A percentile compares a stretch with the other conserved stretches of the same genome.
These are phyloP conservation scores for Hydrocynus forskahlii DNA, from an alignment of 2,797 vertebrate species.

Conservation along the genomic window DNA sequence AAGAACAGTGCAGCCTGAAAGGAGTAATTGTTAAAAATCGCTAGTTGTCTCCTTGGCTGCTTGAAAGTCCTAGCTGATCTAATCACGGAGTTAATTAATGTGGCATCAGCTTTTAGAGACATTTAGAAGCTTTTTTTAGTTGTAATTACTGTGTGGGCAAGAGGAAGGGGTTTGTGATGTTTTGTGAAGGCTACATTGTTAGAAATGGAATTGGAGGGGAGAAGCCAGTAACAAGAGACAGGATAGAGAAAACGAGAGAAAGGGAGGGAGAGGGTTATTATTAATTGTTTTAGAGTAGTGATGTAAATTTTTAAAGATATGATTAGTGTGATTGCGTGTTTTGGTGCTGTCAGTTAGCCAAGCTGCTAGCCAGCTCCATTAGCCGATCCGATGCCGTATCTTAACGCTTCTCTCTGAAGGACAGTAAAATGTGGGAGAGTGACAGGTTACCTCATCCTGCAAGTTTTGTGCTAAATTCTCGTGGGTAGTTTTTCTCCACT, in stretches of 20 bases:
- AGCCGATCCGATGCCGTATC: no score
- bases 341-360: no score
- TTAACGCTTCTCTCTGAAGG: no score
- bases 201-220: background rate
- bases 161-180: background rate
- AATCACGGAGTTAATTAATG: constrained; percentile 46
- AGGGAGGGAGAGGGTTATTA: background rate
- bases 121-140: constrained; percentile 30
- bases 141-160: background rate
- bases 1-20: constrained; percentile 33
- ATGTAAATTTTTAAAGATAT: no score
- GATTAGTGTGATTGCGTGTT: no score
- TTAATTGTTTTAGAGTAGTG: no score
- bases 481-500: no score
- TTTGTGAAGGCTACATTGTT: constrained; percentile 3
- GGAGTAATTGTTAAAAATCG: constrained; percentile 42
- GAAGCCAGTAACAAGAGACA: background rate
- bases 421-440: no score
- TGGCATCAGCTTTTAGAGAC: constrained; percentile 34
- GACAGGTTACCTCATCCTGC: no score
- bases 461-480: no score
- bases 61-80: constrained; percentile 31
- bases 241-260: background rate
- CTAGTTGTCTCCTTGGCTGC: constrained; percentile 23
- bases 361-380: no score